These are phyloP conservation scores for Gryllus bimaculatus DNA, from an alignment of 1,140 invertebrate genomes.

Conservation along the genomic window DNA sequence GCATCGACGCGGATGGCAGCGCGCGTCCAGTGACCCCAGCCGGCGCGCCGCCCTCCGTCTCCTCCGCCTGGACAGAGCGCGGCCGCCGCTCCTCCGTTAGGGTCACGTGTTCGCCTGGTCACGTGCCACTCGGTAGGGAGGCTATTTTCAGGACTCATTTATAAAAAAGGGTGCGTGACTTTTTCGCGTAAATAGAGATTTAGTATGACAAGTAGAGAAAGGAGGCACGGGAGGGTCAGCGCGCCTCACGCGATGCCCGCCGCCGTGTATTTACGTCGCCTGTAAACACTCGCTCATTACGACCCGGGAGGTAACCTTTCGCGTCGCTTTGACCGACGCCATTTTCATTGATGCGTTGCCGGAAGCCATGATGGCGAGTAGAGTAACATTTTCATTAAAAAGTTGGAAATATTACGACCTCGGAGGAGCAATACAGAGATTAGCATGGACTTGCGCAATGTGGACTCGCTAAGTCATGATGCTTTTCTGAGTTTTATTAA, in stretches of 20 bases:
- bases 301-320: background rate
- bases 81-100: no score
- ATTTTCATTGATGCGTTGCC: background rate
- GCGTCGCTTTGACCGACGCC: background rate
- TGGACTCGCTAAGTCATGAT: no score
- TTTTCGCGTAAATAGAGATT: constrained; percentile 5
- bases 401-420: no score
- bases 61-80: no score
- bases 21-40: no score
- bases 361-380: no score
- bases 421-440: no score
- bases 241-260: background rate
- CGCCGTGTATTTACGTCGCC: background rate
- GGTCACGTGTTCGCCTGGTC: background rate
- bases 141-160: constrained; percentile 4
- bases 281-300: background rate
- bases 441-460: no score
- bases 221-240: background rate
- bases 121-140: background rate
- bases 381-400: no score
- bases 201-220: background rate
- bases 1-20: no score
- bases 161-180: constrained; percentile 4
- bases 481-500: no score
- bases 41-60: no score